Base-by-base conservation (phyloP, 2,797 vertebrate species). In the Propithecus perrieri region DNA sequence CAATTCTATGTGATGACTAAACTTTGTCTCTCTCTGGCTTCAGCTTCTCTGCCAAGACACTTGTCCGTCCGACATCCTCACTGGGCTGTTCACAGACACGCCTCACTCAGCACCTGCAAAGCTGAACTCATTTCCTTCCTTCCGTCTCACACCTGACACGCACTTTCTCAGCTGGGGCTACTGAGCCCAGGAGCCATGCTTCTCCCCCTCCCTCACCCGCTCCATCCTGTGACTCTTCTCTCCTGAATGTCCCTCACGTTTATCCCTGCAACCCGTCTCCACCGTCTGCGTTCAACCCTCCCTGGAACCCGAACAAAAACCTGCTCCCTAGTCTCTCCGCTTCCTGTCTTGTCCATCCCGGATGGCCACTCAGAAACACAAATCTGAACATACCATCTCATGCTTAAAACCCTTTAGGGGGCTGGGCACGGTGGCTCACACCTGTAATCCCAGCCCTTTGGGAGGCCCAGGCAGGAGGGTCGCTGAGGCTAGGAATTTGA, bases 321-420 rank as follows among this genome's bases (percentile, higher is more conserved):
- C 63, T 7, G 6, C 63, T n/a, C 0, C 1, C 74, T 61, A 41
- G 61, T 35, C 57, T 53, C 53, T 50, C 46, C 26, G 30, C 18
- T 84, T 84, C 48, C 61, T 13, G 59, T 3, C 12, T 0, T 69
- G n/a, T n/a, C 15, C 33, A 15, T 63, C n/a, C 35, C 35, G 84
- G 67, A 41, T 8, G 53, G 88, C 30, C 5, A 8, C 53, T 50
- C 15, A 50, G 85, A 88, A 92, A 86, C 13, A 50, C 63, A 94
- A 86, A 74, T 8, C 55, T 4, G 14, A 89, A 43, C 17, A 12
- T n/a, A 15, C 50, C 3, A 53, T 69, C 72, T 38, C 38, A 48
- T 38, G 57, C 75, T 28, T 59, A 41, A 61, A 72, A 30, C 12
- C 11, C 6, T 85, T 71, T 24, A n/a, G 7, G 30, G 74, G 57